Evolutionary conservation across 2,888 invertebrate species (phyloP), one percentile per base, ranked within the genome.

Genomic region (Leptinotarsa tumamoca): DNA sequence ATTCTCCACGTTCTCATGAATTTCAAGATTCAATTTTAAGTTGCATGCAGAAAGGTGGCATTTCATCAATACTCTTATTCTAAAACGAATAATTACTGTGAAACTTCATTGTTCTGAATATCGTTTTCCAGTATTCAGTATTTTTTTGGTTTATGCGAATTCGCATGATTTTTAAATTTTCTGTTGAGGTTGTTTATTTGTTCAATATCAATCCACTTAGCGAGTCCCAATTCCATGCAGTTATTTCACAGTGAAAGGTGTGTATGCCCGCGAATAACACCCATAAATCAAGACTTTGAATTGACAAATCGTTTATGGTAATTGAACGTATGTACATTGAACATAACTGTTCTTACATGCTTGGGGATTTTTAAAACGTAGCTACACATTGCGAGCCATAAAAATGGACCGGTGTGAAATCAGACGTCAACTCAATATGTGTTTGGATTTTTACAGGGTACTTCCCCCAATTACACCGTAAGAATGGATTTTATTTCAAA

Each of bases 231-330:
- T 27, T 63, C 27, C 33, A 33, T 15, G 33, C 63, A 23, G 63
- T 63, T 63, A 63, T 33, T 63, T 17, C 17, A 17, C 15, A 27
- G 58, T 5, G 63, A 63, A 63, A 63, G 33, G 33, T 63, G 58
- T 58, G 14, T 21, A 18, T 54, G 58, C 43, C 43, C 43, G 43
- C 43, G 43, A 63, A 63, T 63, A 17, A 63, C 63, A 27, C n/a
- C 17, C 15, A 63, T 63, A 63, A 63, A 63, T 27, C 33, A 33
- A 14, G 17, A 63, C 33, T 15, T 63, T 7, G 18, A 15, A 63
- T 33, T 63, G 63, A 63, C 63, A 63, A 63, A 63, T 63, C 17
- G 63, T 33, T 63, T 33, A 63, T 63, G 33, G 63, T 63, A 63
- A 63, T 63, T 33, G 15, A 27, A 18, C 63, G 63, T 63, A 63